These are phyloP conservation scores for Sylvietta virens DNA, from an alignment of 2,113 vertebrate species.

Conservation along the genomic window DNA sequence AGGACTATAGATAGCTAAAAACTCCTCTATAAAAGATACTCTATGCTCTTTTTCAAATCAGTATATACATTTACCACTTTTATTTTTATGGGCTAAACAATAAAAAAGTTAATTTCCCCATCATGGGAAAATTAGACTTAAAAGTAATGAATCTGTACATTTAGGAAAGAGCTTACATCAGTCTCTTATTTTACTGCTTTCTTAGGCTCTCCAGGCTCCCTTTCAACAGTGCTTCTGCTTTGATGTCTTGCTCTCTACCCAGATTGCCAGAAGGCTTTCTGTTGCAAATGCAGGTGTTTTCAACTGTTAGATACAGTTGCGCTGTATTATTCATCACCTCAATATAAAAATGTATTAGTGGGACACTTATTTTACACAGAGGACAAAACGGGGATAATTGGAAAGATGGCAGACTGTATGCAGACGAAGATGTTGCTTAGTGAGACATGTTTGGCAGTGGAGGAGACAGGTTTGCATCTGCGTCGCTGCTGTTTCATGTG, in stretches of 20 bases:
- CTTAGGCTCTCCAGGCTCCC: not conserved
- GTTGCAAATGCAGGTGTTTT: conserved; percentile 48
- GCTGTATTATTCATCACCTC: conserved; percentile 39
- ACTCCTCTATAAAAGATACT: not conserved
- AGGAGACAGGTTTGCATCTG: not conserved
- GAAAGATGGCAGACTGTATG: not conserved
- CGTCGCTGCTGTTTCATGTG: not conserved
- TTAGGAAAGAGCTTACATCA: not conserved
- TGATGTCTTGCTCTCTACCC: not conserved
- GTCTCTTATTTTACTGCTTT: not conserved
- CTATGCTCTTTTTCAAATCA: not conserved
- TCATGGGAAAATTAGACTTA: not conserved
- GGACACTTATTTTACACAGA: not conserved
- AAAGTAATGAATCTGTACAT: not conserved
- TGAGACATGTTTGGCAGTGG: not conserved
- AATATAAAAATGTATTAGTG: not conserved
- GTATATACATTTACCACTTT: not conserved
- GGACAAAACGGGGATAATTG: conserved; percentile 14
- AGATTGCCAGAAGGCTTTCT: conserved; percentile 18
- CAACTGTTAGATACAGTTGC: not conserved
- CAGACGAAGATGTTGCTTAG: not conserved
- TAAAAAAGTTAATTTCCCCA: conserved; percentile 21
- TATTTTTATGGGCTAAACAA: conserved; percentile 45
- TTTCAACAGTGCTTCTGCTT: conserved; percentile 11
- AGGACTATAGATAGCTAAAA: not conserved